Conservation (phyloP, 2,888 invertebrate species). For the Therioaphis trifolii region DNA sequence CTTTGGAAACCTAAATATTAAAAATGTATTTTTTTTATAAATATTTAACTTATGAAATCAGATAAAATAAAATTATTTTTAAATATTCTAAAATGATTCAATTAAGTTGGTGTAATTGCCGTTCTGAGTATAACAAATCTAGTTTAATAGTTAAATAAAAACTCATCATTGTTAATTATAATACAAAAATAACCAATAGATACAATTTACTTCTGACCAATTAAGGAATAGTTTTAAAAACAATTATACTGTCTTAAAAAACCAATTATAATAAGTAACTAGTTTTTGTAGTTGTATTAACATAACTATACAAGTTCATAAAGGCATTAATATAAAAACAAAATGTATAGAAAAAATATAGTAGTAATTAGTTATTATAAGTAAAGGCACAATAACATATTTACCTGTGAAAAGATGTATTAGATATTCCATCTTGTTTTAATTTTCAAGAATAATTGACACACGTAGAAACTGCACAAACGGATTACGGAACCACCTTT, state of each 20-base stretch:
- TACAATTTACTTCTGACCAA: conserved; percentile 10
- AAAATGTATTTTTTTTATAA: conserved; percentile 16
- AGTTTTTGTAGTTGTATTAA: background rate
- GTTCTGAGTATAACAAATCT: conserved; percentile 3
- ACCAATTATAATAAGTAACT: conserved; percentile 2
- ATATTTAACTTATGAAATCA: conserved; percentile 10
- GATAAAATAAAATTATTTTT: conserved; percentile 4
- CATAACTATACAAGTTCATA: background rate
- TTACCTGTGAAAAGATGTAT: conserved; percentile 33
- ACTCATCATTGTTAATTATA: background rate
- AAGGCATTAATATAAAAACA: too few species aligned
- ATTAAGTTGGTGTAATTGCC: background rate
- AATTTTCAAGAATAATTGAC: too few species aligned
- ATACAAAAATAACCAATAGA: too few species aligned
- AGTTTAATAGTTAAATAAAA: conserved; percentile 3
- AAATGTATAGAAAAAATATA: too few species aligned
- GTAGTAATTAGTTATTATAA: too few species aligned
- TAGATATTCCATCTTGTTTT: conserved; percentile 20
- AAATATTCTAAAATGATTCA: background rate
- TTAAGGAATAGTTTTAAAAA: background rate
- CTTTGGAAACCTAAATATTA: conserved; percentile 44
- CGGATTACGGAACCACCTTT: too few species aligned
- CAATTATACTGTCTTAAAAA: conserved; percentile 8
- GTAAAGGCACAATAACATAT: background rate
- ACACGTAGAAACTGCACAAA: too few species aligned